These are phyloP conservation scores for Calycopis cecrops DNA, from an alignment of 1,140 invertebrate species.

Conservation along the genomic window DNA sequence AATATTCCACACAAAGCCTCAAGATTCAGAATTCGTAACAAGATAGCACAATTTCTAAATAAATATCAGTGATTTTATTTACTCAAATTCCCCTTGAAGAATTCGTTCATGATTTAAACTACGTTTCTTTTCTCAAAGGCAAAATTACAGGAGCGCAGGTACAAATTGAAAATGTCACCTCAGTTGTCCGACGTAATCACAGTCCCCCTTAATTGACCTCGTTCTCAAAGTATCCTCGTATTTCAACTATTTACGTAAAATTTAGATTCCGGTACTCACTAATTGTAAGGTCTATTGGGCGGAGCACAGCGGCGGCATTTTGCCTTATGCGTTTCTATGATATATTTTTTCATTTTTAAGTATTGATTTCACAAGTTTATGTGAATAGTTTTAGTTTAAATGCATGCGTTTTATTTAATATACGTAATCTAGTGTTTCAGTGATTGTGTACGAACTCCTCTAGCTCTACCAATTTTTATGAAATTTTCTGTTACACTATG, in stretches of 20 bases:
- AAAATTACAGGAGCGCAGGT: conserved; percentile 1
- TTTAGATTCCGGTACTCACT: conserved; percentile 14
- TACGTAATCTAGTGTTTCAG: no score
- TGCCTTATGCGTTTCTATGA: no score
- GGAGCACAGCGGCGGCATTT: no score
- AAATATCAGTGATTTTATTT: neutral
- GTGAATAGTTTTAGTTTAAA: no score
- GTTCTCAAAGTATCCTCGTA: conserved; percentile 20
- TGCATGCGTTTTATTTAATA: no score
- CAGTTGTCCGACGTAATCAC: conserved; percentile 20
- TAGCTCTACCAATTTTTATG: no score
- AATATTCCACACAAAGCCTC: no score
- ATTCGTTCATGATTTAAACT: conserved; percentile 1
- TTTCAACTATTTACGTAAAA: conserved; percentile 25
- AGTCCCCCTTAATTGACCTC: conserved; percentile 20
- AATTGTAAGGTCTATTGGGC: conserved; percentile 1
- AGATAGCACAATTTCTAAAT: neutral
- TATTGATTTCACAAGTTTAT: no score
- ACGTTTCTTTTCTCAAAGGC: conserved; percentile 1
- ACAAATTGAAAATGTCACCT: conserved; percentile 12
- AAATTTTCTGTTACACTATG: no score
- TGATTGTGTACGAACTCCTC: no score
- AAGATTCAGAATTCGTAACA: no score
- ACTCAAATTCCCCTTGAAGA: neutral
- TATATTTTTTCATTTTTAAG: no score